Conservation (phyloP, 2,797 vertebrate genomes). For the Hybognathus amarus region DNA sequence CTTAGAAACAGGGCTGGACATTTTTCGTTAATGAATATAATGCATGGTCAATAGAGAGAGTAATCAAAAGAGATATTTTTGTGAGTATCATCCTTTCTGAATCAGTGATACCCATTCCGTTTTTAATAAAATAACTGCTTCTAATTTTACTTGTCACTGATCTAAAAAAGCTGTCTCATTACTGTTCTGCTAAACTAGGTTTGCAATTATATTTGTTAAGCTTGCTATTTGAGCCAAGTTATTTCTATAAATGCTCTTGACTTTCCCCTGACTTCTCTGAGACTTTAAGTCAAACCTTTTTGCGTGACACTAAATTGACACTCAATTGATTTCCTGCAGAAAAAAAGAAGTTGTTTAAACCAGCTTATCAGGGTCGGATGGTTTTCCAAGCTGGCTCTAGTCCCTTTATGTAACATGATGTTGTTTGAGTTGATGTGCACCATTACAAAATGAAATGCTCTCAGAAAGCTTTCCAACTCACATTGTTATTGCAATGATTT, state of each 20-base stretch:
- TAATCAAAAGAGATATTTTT: conserved; percentile 42
- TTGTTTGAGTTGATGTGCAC: neutral
- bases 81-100: conserved; percentile 32
- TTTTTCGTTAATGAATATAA: conserved; percentile 40
- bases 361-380: neutral
- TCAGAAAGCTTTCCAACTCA: conserved; percentile 9
- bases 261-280: conserved; percentile 26
- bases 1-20: neutral
- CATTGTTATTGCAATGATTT: conserved; percentile 39
- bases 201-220: conserved; percentile 48
- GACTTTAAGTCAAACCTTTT: neutral
- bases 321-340: neutral
- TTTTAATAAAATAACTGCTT: conserved; percentile 9
- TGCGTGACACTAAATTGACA: neutral
- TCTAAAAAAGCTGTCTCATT: conserved; percentile 17
- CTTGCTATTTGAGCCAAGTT: conserved; percentile 26
- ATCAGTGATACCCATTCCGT: neutral
- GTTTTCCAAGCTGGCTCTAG: neutral
- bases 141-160: conserved; percentile 43
- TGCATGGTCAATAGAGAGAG: conserved; percentile 31
- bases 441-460: neutral
- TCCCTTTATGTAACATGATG: neutral
- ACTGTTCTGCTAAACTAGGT: conserved; percentile 34
- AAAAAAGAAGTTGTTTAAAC: neutral
- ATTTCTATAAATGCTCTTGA: conserved; percentile 31